Conservation (phyloP, 2,113 vertebrate species). For the Epinephelus moara region DNA sequence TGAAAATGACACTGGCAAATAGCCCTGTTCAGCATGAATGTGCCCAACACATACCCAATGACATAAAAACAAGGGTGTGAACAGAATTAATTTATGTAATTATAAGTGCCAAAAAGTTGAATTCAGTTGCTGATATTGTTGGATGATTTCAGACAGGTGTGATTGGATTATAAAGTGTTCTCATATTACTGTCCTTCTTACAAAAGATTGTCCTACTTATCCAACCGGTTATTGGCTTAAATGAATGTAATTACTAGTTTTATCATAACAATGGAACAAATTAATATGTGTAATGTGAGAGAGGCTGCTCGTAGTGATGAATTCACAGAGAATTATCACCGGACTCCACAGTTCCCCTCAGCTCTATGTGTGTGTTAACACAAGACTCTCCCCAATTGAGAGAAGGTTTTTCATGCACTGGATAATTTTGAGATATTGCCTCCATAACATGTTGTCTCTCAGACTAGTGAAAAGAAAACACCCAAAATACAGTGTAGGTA, state of each 20-base stretch:
- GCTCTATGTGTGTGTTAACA: too few species aligned
- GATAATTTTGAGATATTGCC: too few species aligned
- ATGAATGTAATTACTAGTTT: neutral
- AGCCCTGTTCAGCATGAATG: neutral
- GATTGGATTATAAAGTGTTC: neutral
- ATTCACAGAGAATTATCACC: too few species aligned
- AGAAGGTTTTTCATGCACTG: too few species aligned
- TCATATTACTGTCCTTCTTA: neutral
- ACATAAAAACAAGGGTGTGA: neutral
- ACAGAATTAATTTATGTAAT: neutral
- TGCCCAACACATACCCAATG: neutral
- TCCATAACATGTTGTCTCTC: too few species aligned
- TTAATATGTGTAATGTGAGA: too few species aligned
- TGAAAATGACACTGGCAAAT: neutral
- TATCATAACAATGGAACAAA: neutral
- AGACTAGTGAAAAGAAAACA: too few species aligned
- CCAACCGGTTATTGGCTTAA: neutral
- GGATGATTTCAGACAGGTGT: neutral
- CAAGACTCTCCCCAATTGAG: too few species aligned
- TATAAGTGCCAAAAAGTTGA: neutral
- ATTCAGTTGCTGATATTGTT: neutral
- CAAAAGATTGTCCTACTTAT: neutral
- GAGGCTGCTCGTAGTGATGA: too few species aligned
- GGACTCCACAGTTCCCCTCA: too few species aligned
- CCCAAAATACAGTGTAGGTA: too few species aligned